Percentiles rank a stretch among this genome's conserved stretches.
These are phyloP conservation scores for Drosophila vallismaia DNA, from an alignment of 2,888 invertebrate species.

Conservation along the genomic window DNA sequence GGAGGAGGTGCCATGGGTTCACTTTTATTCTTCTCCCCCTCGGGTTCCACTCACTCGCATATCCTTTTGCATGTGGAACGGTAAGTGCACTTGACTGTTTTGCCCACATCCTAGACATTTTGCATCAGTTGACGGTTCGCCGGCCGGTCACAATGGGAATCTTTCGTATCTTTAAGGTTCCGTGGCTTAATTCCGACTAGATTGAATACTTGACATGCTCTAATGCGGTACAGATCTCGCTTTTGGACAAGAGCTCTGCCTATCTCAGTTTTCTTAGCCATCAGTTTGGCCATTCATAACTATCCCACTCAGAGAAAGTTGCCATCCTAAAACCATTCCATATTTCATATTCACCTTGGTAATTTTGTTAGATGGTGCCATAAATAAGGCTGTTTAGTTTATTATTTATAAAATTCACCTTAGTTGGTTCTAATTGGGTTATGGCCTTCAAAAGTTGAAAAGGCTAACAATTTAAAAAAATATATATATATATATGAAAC, in stretches of 20 bases:
- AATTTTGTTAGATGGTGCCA: background rate
- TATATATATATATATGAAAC: too few species aligned
- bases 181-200: slow-evolving; percentile 47
- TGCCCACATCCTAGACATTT: slow-evolving; percentile 25
- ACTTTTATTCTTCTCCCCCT: slow-evolving; percentile 6
- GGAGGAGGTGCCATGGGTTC: slow-evolving; percentile 13
- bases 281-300: slow-evolving; percentile 33
- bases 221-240: slow-evolving; percentile 37
- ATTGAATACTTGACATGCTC: slow-evolving; percentile 44
- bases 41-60: slow-evolving; percentile 21
- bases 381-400: background rate
- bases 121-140: slow-evolving; percentile 22
- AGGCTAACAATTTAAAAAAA: too few species aligned
- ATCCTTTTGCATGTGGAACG: slow-evolving; percentile 45
- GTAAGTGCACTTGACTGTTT: slow-evolving; percentile 57
- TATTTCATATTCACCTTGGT: background rate
- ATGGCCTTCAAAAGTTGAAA: background rate
- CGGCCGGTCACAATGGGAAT: slow-evolving; percentile 41
- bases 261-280: slow-evolving; percentile 5
- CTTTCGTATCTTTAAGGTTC: slow-evolving; percentile 43
- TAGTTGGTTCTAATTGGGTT: background rate
- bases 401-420: background rate
- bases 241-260: slow-evolving; percentile 20
- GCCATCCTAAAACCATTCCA: background rate
- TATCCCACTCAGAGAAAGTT: slow-evolving; percentile 21